A percentile compares a stretch with the other conserved stretches of the same genome.
phyloP scores from a whole-genome alignment of 2,888 invertebrate species.

The Idaea biselata region DNA sequence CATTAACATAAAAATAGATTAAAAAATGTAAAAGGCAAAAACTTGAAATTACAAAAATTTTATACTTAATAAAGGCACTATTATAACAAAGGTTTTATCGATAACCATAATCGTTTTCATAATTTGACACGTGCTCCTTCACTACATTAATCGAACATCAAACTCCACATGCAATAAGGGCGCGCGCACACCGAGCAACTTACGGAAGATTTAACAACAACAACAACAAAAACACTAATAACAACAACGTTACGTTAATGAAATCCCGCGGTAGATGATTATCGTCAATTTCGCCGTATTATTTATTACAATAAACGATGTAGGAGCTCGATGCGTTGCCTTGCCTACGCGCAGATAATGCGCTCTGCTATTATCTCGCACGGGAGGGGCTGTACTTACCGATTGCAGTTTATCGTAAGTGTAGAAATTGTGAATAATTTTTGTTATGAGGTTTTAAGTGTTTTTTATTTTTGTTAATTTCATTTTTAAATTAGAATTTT shows the following conservation, averaged over 20 bases:
- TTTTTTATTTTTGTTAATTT: background rate
- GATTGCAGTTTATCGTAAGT: background rate
- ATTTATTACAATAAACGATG: conserved; percentile 61
- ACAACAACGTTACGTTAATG: conserved; percentile 45
- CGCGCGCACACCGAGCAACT: conserved; percentile 18
- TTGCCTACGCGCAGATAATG: conserved; percentile 59
- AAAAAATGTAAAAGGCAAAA: no score
- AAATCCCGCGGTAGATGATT: conserved; percentile 64
- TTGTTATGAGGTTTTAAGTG: background rate
- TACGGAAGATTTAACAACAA: background rate
- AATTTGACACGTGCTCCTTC: background rate
- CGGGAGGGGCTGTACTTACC: conserved; percentile 11
- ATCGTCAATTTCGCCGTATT: conserved; percentile 62
- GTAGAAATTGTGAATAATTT: background rate
- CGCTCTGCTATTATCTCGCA: conserved; percentile 56
- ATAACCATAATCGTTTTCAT: background rate
- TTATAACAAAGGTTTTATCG: background rate
- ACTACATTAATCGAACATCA: background rate
- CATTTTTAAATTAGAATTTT: background rate
- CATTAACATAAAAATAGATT: no score
- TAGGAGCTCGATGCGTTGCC: conserved; percentile 32
- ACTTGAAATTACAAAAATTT: no score
- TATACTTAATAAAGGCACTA: no score
- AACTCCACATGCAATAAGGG: conserved; percentile 16
- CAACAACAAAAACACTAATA: conserved; percentile 13